Conservation (phyloP, 2,888 invertebrate species). For the Rugalucina vietnamica region DNA sequence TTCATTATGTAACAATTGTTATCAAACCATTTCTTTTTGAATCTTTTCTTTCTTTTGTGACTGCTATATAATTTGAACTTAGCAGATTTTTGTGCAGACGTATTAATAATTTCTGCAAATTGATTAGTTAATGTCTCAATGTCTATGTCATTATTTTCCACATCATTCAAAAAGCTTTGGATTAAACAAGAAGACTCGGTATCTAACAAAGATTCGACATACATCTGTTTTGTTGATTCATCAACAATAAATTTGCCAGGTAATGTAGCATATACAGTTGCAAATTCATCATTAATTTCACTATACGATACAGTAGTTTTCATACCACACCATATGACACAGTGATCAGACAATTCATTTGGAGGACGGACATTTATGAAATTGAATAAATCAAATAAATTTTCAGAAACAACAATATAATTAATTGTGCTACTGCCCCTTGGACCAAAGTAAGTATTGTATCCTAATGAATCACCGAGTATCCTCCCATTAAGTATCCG, state of each 20-base stretch:
- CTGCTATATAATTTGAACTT: not conserved
- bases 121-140: not conserved
- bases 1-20: not conserved
- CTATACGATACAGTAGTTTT: not conserved
- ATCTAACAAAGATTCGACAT: not conserved
- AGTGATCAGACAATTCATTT: not conserved
- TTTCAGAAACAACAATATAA: not conserved
- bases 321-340: constrained; percentile 1
- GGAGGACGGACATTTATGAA: not conserved
- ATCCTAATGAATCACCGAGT: not conserved
- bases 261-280: not conserved
- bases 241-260: not conserved
- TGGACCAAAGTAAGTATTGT: constrained; percentile 7
- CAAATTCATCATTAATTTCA: not conserved
- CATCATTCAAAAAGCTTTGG: not conserved
- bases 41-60: not conserved
- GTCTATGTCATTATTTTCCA: not conserved
- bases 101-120: not conserved
- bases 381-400: not conserved
- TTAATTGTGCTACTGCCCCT: not conserved
- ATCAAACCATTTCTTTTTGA: not conserved
- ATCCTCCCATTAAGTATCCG: not conserved
- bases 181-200: too few relatives aligned
- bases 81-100: not conserved
- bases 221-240: not conserved